A percentile compares a stretch with the other conserved stretches of the same genome.
Evolutionary conservation across 2,888 invertebrate genomes (phyloP).

Genomic region (Heteromurus nitidus): DNA sequence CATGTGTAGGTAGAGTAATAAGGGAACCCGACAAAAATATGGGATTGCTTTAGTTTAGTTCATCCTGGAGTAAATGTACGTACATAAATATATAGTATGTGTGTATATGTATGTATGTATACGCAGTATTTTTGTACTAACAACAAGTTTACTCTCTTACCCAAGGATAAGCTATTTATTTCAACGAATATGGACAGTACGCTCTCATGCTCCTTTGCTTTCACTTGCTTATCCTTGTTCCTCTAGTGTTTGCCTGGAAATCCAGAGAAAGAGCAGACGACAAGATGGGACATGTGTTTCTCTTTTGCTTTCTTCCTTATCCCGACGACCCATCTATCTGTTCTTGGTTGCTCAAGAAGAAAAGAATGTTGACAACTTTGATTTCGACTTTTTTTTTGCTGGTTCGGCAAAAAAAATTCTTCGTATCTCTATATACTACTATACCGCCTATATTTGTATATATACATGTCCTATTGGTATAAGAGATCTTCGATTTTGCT

Average conservation of each 20-base stretch:
- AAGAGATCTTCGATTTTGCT: slow-evolving; percentile 24
- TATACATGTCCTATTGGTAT: neutral
- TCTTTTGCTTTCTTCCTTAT: slow-evolving; percentile 33
- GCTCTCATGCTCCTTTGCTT: slow-evolving; percentile 9
- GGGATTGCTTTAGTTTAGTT: slow-evolving; percentile 4
- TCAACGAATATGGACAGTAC: neutral
- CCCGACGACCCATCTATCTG: slow-evolving; percentile 32
- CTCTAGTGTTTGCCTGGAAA: slow-evolving; percentile 42
- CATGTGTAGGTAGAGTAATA: neutral
- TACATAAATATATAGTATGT: too few relatives aligned
- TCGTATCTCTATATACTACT: neutral
- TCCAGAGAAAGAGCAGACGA: slow-evolving; percentile 28
- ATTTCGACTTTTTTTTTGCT: slow-evolving; percentile 43
- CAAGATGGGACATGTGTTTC: slow-evolving; percentile 53
- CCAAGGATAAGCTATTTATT: slow-evolving; percentile 1
- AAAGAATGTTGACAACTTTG: slow-evolving; percentile 61
- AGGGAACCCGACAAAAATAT: slow-evolving; percentile 1
- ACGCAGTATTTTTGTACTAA: neutral
- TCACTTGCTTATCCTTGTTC: slow-evolving; percentile 21
- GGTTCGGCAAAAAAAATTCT: slow-evolving; percentile 27
- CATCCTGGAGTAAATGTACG: too few relatives aligned
- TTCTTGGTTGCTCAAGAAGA: slow-evolving; percentile 53
- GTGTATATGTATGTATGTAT: slow-evolving; percentile 3
- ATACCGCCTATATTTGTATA: neutral
- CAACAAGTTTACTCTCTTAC: neutral